Base-by-base conservation (phyloP, 2,113 vertebrate species). In the Ascaphus truei region DNA sequence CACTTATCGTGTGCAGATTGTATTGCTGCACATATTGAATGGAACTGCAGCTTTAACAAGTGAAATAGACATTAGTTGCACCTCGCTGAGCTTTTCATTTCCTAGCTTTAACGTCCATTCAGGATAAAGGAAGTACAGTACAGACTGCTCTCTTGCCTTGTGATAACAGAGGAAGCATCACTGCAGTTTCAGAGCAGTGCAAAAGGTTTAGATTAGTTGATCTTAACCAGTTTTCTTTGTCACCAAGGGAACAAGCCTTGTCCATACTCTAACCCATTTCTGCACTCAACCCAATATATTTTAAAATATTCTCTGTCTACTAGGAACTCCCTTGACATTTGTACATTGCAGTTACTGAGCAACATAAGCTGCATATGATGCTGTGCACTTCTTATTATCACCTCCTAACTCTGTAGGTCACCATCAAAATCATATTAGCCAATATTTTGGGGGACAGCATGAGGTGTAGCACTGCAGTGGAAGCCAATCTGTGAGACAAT, bases 261-360 rank as follows among this genome's bases (percentile, higher is more conserved):
- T 36, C 47, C 26, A 8, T 52, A 11, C 51, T 64, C 47, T 15
- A 64, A 64, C 51, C 23, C 62, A 26, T 62, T 62, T 62, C n/a
- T 47, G 41, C 59, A 62, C 59, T 62, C 41, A 62, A 62, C n/a
- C n/a, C n/a, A n/a, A n/a, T n/a, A n/a, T 62, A 62, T 26, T 48
- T 62, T 30, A 62, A 53, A 23, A 64, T 52, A 50, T 64, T 64
- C 34, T 51, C 8, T 53, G 31, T 64, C 48, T 53, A 23, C 15
- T 15, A 53, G 52, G 62, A 64, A 64, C n/a, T 64, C 47, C 31
- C 62, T 37, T 39, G 62, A 51, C 47, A 4, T 15, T 33, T 39
- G 45, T 52, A 64, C 37, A 53, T 37, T 64, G 22, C 51, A 64
- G 31, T 64, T 33, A 37, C 45, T 25, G 22, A 37, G 52, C 31